Percentiles rank a stretch among this genome's conserved stretches.
Evolutionary conservation across 1,140 invertebrate species (phyloP).

Genomic region (Manduca sexta): DNA sequence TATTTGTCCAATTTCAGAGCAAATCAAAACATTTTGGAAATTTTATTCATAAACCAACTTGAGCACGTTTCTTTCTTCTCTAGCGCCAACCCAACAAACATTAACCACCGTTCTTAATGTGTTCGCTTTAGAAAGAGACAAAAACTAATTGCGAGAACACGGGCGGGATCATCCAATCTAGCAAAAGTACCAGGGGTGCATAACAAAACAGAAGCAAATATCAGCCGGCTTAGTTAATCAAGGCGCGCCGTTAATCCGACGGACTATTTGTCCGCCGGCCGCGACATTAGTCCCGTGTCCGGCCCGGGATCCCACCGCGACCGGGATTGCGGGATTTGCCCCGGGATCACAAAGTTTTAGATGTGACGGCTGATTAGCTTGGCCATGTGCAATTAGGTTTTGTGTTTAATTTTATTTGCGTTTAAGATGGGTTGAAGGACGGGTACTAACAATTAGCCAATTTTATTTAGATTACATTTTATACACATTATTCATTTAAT

Average conservation of each 20-base stretch:
- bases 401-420: slow-evolving; percentile 1
- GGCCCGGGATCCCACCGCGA: slow-evolving; percentile 23
- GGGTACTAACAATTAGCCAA: too few relatives aligned
- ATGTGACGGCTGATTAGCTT: slow-evolving; percentile 5
- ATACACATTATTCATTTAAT: too few relatives aligned
- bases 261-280: slow-evolving; percentile 54
- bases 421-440: too few relatives aligned
- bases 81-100: neutral
- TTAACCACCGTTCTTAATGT: neutral
- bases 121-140: neutral
- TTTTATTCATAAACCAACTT: too few relatives aligned
- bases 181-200: slow-evolving; percentile 38
- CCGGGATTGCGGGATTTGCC: slow-evolving; percentile 39
- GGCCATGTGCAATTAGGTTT: slow-evolving; percentile 3
- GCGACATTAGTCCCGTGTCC: slow-evolving; percentile 58
- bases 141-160: slow-evolving; percentile 4
- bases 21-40: too few relatives aligned
- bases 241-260: slow-evolving; percentile 45
- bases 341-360: slow-evolving; percentile 20
- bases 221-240: slow-evolving; percentile 50
- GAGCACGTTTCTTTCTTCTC: too few relatives aligned
- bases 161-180: slow-evolving; percentile 18
- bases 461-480: too few relatives aligned
- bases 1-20: too few relatives aligned
- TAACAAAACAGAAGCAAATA: slow-evolving; percentile 47